Evolutionary conservation across 2,888 invertebrate species (phyloP).

Genomic region (Colletes collaris): DNA sequence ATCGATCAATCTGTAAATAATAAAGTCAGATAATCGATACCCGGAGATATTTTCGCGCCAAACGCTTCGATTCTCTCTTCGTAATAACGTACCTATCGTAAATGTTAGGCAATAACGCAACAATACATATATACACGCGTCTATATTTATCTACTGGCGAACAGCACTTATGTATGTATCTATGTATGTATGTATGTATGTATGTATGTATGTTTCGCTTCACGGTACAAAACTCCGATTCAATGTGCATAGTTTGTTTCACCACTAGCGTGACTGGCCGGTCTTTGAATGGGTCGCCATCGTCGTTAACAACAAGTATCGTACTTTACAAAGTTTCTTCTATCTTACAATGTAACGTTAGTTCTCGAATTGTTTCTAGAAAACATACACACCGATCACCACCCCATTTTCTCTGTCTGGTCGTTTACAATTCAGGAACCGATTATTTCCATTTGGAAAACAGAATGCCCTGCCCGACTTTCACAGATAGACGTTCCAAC

Average conservation of each 20-base stretch:
- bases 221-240: slow-evolving; percentile 72
- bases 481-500: no score
- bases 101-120: slow-evolving; percentile 75
- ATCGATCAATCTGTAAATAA: no score
- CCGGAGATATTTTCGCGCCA: background rate
- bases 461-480: no score
- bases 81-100: slow-evolving; percentile 56
- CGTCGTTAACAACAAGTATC: background rate
- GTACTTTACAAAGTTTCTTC: slow-evolving; percentile 40
- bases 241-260: slow-evolving; percentile 59
- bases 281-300: no score
- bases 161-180: no score
- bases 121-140: slow-evolving; percentile 69
- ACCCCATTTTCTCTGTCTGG: no score
- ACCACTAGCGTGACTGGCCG: background rate
- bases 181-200: no score
- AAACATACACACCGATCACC: slow-evolving; percentile 2
- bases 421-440: no score
- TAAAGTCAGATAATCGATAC: no score
- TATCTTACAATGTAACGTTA: slow-evolving; percentile 41
- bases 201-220: slow-evolving; percentile 53
- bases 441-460: no score
- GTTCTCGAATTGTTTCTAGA: slow-evolving; percentile 50
- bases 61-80: slow-evolving; percentile 8
- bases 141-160: slow-evolving; percentile 16